phyloP scores from a whole-genome alignment of 2,797 vertebrate genomes.

The Sphaeramia orbicularis region DNA sequence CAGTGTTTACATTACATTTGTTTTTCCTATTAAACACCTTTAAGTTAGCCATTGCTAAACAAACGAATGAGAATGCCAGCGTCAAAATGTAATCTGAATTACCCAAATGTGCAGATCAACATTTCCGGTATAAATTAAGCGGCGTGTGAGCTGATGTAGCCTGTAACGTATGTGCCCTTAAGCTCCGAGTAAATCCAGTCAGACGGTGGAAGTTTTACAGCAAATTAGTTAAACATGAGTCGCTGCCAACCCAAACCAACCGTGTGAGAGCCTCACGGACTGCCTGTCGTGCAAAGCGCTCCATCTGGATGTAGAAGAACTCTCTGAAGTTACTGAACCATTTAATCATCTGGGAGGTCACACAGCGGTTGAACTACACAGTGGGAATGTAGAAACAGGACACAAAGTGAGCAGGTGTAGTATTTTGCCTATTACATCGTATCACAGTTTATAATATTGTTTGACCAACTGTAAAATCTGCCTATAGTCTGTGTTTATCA shows the following conservation, averaged over 20 bases:
- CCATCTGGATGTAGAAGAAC: slow-evolving; percentile 92
- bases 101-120: not conserved
- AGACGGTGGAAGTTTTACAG: slow-evolving; percentile 15
- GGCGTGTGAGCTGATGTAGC: not conserved
- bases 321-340: slow-evolving; percentile 91
- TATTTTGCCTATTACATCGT: not conserved
- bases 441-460: too few relatives aligned
- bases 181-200: not conserved
- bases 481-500: too few relatives aligned
- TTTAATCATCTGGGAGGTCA: slow-evolving; percentile 90
- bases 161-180: not conserved
- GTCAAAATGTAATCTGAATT: not conserved
- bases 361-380: slow-evolving; percentile 86
- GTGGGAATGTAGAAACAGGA: slow-evolving; percentile 31
- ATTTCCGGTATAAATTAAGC: not conserved
- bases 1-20: too few relatives aligned
- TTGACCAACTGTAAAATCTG: too few relatives aligned
- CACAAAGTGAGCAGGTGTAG: slow-evolving; percentile 27
- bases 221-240: slow-evolving; percentile 26
- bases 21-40: too few relatives aligned
- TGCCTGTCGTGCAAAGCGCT: slow-evolving; percentile 87
- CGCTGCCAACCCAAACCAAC: slow-evolving; percentile 57
- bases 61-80: too few relatives aligned
- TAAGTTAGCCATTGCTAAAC: too few relatives aligned
- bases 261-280: slow-evolving; percentile 83